Conservation (phyloP, 2,113 vertebrate species). For the Paramisgurnus dabryanus region DNA sequence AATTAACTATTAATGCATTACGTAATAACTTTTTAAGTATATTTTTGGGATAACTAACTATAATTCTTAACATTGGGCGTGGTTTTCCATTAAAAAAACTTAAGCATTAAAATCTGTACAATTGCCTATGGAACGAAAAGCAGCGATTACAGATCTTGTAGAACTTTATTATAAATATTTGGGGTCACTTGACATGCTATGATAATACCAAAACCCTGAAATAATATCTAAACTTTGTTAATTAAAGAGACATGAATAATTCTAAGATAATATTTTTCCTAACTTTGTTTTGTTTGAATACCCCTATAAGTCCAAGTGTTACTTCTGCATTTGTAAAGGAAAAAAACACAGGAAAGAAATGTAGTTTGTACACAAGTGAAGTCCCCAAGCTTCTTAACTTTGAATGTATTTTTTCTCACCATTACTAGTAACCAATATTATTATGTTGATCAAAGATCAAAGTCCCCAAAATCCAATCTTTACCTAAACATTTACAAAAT, state of each 20-base stretch:
- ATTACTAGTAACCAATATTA: neutral
- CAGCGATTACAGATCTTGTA: too few species aligned
- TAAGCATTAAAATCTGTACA: too few species aligned
- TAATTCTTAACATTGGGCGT: too few species aligned
- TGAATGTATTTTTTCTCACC: neutral
- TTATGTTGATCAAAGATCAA: neutral
- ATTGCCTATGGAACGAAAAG: too few species aligned
- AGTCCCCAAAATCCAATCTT: neutral
- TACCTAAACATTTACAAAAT: conserved; percentile 17
- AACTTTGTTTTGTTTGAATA: neutral
- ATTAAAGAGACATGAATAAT: neutral
- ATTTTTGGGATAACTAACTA: too few species aligned
- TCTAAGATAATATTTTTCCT: neutral
- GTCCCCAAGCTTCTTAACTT: neutral
- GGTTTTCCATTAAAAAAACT: too few species aligned
- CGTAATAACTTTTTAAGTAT: too few species aligned
- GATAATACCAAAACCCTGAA: neutral
- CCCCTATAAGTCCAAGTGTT: neutral
- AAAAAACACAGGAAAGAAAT: conserved; percentile 6
- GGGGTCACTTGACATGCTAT: neutral
- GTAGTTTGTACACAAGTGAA: neutral
- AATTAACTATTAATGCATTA: too few species aligned
- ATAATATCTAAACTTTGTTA: neutral
- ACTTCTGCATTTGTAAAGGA: neutral
- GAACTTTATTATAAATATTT: neutral